Percentiles rank a stretch among this genome's conserved stretches.
phyloP scores from a whole-genome alignment of 2,888 invertebrate genomes.

The Halictus quadricinctus region DNA sequence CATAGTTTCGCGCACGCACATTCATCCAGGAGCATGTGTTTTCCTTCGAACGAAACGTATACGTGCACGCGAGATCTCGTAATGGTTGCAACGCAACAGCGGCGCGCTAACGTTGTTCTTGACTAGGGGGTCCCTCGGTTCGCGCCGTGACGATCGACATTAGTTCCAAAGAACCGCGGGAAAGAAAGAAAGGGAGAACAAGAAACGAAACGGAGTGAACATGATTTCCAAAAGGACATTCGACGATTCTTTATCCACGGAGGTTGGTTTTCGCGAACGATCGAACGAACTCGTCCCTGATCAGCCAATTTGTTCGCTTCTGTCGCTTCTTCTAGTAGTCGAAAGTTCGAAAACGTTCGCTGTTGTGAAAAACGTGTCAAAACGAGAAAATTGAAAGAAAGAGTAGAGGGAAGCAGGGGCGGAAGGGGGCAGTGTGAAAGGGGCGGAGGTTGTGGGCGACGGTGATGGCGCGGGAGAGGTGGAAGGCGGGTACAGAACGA shows the following conservation, averaged over 20 bases:
- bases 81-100: slow-evolving; percentile 1
- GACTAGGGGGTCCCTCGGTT: slow-evolving; percentile 11
- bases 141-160: background rate
- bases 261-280: slow-evolving; percentile 15
- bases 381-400: background rate
- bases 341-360: background rate
- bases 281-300: background rate
- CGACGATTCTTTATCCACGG: background rate
- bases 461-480: background rate
- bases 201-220: background rate
- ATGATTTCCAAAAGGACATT: background rate
- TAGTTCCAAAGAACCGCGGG: background rate
- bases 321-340: background rate
- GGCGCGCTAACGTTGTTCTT: slow-evolving; percentile 4
- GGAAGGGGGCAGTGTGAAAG: background rate
- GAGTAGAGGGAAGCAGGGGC: background rate
- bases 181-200: background rate
- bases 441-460: background rate
- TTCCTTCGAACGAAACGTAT: background rate
- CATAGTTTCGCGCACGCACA: background rate
- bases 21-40: background rate
- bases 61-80: background rate
- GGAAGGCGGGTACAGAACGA: background rate
- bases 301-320: too few relatives aligned
- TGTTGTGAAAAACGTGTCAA: background rate